A percentile compares a stretch with the other conserved stretches of the same genome.
Conservation (phyloP, 2,113 vertebrate genomes). For the Cinclus cinclus region DNA sequence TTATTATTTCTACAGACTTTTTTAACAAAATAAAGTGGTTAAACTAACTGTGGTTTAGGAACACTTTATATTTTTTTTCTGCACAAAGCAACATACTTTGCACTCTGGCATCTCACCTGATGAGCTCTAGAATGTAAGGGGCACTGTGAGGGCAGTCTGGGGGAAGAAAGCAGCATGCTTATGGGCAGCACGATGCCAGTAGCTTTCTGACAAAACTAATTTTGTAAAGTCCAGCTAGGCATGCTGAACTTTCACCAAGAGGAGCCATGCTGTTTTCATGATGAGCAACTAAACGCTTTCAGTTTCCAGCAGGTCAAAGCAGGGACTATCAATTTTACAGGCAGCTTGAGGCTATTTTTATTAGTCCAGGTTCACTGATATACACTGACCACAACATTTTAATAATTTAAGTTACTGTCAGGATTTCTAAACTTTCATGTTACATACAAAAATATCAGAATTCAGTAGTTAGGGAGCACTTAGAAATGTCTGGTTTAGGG, state of each 20-base stretch:
- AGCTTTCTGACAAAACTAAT: neutral
- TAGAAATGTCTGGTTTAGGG: neutral
- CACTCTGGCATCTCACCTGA: neutral
- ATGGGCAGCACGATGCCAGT: rapidly evolving
- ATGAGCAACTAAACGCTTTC: neutral
- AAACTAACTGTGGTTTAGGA: neutral
- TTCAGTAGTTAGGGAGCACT: neutral
- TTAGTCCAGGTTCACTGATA: neutral
- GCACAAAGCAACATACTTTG: neutral
- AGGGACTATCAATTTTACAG: neutral
- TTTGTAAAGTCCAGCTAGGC: neutral
- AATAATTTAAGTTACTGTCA: neutral
- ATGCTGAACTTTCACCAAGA: neutral
- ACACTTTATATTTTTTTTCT: neutral
- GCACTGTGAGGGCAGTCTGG: neutral
- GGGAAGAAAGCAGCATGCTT: neutral
- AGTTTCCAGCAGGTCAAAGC: neutral
- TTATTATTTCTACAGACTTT: neutral
- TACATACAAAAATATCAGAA: neutral
- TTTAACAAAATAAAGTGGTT: neutral
- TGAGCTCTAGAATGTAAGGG: neutral
- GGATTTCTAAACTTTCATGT: neutral
- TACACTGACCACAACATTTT: neutral
- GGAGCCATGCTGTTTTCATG: neutral
- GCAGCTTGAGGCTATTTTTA: neutral